These are phyloP conservation scores for Polyploca ridens DNA, from an alignment of 2,888 invertebrate genomes.

Conservation along the genomic window DNA sequence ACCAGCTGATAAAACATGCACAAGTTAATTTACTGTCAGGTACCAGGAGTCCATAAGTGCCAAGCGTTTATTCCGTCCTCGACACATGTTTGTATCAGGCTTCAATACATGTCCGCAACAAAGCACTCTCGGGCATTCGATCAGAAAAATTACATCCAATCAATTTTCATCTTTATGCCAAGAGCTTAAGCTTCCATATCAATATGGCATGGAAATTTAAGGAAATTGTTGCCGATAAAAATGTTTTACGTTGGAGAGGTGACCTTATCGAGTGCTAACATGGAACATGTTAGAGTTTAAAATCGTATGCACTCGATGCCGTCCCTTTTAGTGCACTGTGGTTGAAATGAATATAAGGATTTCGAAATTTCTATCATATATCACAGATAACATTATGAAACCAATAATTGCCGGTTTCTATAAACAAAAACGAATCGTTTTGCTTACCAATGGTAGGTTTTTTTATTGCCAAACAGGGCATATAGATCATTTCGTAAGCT, in stretches of 20 bases:
- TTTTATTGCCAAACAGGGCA: no score
- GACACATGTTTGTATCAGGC: constrained; percentile 33
- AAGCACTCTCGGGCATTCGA: constrained; percentile 51
- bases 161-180: constrained; percentile 30
- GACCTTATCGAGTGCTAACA: constrained; percentile 49
- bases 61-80: not conserved
- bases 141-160: constrained; percentile 30
- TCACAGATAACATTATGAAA: no score
- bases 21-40: not conserved
- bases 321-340: not conserved
- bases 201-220: constrained; percentile 10
- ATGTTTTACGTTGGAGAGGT: constrained; percentile 53
- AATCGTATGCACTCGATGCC: constrained; percentile 27
- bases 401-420: no score
- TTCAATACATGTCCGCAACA: constrained; percentile 45
- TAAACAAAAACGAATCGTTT: no score
- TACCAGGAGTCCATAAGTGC: constrained; percentile 8
- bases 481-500: no score
- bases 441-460: no score
- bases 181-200: constrained; percentile 23
- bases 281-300: constrained; percentile 38
- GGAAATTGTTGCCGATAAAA: constrained; percentile 51
- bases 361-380: no score
- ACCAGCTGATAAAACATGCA: no score
- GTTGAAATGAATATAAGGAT: not conserved